phyloP scores from a whole-genome alignment of 2,113 vertebrate species.

The Chloropsis hardwickii region DNA sequence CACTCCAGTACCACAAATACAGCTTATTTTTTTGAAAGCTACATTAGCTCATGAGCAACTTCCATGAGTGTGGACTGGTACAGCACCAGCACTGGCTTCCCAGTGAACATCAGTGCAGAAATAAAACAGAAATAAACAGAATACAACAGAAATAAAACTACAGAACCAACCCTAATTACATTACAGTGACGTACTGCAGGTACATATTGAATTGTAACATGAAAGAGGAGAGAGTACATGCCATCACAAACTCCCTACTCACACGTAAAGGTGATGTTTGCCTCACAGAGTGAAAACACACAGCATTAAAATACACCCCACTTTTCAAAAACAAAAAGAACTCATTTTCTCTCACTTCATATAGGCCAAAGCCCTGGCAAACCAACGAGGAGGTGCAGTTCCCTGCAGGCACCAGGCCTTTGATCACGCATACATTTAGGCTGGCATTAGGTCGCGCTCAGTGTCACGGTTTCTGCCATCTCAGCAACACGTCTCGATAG shows the following conservation, averaged over 20 bases:
- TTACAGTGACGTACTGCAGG: fast-evolving
- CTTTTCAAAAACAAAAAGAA: not conserved
- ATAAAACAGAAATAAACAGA: not conserved
- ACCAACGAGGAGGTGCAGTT: not conserved
- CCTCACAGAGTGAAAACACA: not conserved
- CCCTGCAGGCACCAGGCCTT: not conserved
- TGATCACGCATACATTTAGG: fast-evolving
- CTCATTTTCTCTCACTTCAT: not conserved
- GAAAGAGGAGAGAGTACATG: not conserved
- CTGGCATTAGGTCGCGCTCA: fast-evolving
- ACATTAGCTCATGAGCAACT: not conserved
- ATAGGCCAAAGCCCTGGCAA: not conserved
- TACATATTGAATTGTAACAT: fast-evolving
- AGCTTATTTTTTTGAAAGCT: not conserved
- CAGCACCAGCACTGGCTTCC: not conserved
- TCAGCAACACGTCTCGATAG: fast-evolving
- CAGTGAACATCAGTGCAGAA: not conserved
- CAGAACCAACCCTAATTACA: not conserved
- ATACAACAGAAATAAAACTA: not conserved
- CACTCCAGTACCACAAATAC: fast-evolving
- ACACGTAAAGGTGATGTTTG: not conserved
- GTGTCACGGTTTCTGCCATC: fast-evolving
- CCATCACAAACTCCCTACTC: not conserved
- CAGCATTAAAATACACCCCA: not conserved
- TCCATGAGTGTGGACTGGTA: fast-evolving